Evolutionary conservation across 2,888 invertebrate species (phyloP).

Genomic region (Amiota minor): DNA sequence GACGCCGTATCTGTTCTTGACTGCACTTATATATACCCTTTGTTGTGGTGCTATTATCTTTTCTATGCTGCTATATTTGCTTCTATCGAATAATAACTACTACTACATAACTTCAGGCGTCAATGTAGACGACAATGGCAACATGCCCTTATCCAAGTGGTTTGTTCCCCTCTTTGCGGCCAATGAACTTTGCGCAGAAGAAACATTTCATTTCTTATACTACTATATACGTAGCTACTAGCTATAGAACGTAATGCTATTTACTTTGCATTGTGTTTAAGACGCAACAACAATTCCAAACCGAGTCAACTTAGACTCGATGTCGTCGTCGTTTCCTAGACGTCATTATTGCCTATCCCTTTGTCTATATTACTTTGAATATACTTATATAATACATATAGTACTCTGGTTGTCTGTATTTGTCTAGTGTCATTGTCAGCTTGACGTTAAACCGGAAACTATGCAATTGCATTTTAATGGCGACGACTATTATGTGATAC

Average conservation of each 20-base stretch:
- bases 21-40: neutral
- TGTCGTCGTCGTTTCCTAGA: neutral
- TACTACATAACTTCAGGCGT: no score
- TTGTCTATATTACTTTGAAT: neutral
- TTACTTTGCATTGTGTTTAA: no score
- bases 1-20: slow-evolving; percentile 16
- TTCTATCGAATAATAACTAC: no score
- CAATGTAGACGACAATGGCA: neutral
- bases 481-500: neutral
- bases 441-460: slow-evolving; percentile 25
- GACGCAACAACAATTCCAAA: no score
- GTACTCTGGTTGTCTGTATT: neutral
- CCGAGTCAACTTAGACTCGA: neutral
- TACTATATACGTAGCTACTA: no score
- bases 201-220: no score
- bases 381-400: neutral
- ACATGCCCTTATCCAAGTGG: neutral
- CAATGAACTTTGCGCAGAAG: neutral
- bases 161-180: slow-evolving; percentile 8
- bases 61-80: slow-evolving; percentile 11
- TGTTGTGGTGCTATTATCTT: neutral
- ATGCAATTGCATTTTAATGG: slow-evolving; percentile 16
- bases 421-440: slow-evolving; percentile 5
- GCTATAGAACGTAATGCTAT: no score
- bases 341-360: neutral